phyloP scores from a whole-genome alignment of 1,140 invertebrate species.

The Wasmannia auropunctata region DNA sequence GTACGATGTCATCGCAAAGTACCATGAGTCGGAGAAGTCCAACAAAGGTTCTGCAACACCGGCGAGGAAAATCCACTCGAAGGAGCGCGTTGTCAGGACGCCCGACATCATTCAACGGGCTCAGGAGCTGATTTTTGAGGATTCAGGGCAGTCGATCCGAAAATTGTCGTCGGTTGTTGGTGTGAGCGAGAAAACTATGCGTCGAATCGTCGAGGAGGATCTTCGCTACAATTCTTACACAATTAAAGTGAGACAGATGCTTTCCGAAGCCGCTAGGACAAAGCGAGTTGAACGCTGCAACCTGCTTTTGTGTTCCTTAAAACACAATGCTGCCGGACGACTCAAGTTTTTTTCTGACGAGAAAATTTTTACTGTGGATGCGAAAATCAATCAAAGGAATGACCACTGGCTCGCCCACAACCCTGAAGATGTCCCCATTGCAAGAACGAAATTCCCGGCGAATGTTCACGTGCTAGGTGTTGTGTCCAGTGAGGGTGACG shows the following conservation, averaged over 20 bases:
- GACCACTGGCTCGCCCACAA: conserved; percentile 19
- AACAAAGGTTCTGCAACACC: conserved; percentile 27
- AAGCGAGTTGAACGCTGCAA: conserved; percentile 6
- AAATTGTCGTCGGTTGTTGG: no score
- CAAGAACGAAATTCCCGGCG: conserved; percentile 5
- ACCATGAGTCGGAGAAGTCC: no score
- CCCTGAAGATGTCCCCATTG: not conserved
- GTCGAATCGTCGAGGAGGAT: conserved; percentile 41
- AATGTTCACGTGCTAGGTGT: conserved; percentile 9
- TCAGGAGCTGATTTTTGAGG: no score
- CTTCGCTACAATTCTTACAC: not conserved
- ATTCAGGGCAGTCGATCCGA: no score
- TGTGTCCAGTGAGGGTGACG: not conserved
- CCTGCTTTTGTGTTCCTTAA: not conserved
- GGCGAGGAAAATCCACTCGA: conserved; percentile 16
- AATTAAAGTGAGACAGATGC: not conserved
- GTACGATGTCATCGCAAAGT: no score
- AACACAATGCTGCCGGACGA: not conserved
- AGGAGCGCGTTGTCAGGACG: not conserved
- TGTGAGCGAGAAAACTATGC: no score
- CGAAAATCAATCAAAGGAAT: not conserved
- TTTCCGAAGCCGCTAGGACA: not conserved
- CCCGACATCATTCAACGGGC: not conserved
- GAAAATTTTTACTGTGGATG: conserved; percentile 26
- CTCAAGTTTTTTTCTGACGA: conserved; percentile 4